These are phyloP conservation scores for Drosophila sturtevanti DNA, from an alignment of 1,140 invertebrate species.

Conservation along the genomic window DNA sequence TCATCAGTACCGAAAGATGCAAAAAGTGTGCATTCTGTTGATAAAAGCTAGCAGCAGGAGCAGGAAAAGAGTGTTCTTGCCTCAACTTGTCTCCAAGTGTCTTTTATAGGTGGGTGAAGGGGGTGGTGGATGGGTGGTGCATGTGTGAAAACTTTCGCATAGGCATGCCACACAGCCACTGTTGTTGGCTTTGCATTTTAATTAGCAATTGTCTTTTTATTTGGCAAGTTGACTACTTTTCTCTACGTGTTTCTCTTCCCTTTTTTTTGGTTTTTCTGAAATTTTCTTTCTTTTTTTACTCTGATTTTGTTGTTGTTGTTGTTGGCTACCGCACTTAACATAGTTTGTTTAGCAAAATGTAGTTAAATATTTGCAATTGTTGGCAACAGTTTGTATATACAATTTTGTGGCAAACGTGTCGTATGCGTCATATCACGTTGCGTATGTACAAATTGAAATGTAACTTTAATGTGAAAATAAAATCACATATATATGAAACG, in stretches of 20 bases:
- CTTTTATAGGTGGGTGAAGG: neutral
- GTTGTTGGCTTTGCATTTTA: constrained; percentile 66
- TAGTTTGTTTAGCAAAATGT: constrained; percentile 55
- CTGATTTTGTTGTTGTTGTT: neutral
- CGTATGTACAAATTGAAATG: constrained; percentile 64
- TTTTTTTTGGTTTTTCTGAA: constrained; percentile 8
- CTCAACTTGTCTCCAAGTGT: constrained; percentile 2
- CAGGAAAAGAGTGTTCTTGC: constrained; percentile 22
- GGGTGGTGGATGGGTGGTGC: neutral
- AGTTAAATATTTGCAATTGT: constrained; percentile 70
- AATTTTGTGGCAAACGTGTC: constrained; percentile 31
- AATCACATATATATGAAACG: constrained; percentile 53
- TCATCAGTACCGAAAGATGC: constrained; percentile 19
- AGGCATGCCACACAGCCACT: constrained; percentile 18
- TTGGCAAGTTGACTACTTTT: neutral
- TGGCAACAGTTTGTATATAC: constrained; percentile 31
- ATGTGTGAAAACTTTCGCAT: constrained; percentile 53
- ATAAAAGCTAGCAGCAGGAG: too few relatives aligned
- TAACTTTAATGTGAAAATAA: constrained; percentile 67
- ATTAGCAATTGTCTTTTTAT: constrained; percentile 55
- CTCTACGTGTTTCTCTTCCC: neutral
- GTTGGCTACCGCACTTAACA: constrained; percentile 44
- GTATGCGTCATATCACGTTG: constrained; percentile 52
- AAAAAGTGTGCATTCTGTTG: constrained; percentile 45
- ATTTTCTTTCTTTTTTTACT: too few relatives aligned